Evolutionary conservation across 1,140 invertebrate species (phyloP).

Genomic region (Uloborus diversus): DNA sequence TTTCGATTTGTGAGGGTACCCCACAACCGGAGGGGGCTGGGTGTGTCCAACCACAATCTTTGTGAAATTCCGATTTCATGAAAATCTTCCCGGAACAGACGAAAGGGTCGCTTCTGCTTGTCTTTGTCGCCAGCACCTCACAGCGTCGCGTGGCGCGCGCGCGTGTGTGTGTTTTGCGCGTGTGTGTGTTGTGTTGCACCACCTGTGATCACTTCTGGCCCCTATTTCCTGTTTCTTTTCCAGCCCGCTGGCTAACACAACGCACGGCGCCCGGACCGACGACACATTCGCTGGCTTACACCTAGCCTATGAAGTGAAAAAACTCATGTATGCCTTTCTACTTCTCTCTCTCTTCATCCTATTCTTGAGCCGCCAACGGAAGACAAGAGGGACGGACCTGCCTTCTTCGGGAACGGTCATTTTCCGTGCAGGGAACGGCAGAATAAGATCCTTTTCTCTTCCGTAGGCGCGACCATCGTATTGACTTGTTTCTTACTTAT

Average conservation of each 20-base stretch:
- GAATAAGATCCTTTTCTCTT: too few species aligned
- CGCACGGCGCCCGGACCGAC: conserved; percentile 75
- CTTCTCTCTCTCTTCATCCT: conserved; percentile 35
- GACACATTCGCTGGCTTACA: conserved; percentile 91
- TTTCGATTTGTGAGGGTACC: too few species aligned
- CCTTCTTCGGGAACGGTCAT: too few species aligned
- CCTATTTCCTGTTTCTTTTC: conserved; percentile 56
- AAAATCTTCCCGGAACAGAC: conserved; percentile 2
- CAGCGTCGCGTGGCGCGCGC: neutral
- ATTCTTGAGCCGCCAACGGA: too few species aligned
- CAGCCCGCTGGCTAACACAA: conserved; percentile 63
- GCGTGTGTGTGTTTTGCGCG: conserved; percentile 41
- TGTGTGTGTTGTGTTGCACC: conserved; percentile 52
- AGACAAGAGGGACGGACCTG: too few species aligned
- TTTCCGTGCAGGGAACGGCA: too few species aligned
- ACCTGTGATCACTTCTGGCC: conserved; percentile 59
- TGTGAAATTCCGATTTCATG: conserved; percentile 35
- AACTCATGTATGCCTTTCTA: conserved; percentile 90
- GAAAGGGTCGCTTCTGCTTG: conserved; percentile 50
- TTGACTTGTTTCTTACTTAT: too few species aligned
- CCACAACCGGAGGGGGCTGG: too few species aligned
- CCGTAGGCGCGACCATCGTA: too few species aligned
- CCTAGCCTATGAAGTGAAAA: conserved; percentile 99
- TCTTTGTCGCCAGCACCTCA: conserved; percentile 50
- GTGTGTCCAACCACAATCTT: too few species aligned